A percentile compares a stretch with the other conserved stretches of the same genome.
These are phyloP conservation scores for Campylomormyrus numenius DNA, from an alignment of 2,113 vertebrate genomes.

Conservation along the genomic window DNA sequence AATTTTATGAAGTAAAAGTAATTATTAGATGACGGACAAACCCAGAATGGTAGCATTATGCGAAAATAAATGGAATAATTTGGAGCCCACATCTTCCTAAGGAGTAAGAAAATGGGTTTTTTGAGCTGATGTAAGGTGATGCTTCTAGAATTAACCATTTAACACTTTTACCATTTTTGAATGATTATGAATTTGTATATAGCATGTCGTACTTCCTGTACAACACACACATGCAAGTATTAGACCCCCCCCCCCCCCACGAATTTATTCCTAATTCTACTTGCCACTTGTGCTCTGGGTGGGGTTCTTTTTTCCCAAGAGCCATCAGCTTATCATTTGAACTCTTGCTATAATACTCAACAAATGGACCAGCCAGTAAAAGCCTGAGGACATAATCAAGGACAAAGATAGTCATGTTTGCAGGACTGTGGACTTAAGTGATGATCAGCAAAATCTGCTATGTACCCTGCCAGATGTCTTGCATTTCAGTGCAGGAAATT, in stretches of 20 bases:
- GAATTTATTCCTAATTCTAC: background rate
- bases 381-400: background rate
- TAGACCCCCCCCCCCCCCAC: background rate
- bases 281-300: background rate
- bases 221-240: background rate
- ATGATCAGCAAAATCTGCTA: background rate
- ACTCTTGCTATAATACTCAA: background rate
- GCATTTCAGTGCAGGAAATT: background rate
- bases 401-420: background rate
- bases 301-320: background rate
- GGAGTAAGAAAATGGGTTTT: background rate
- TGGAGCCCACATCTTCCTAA: background rate
- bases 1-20: background rate
- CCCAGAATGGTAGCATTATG: background rate
- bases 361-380: background rate
- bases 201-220: background rate
- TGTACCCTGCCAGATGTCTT: background rate
- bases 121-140: background rate
- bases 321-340: background rate
- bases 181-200: background rate
- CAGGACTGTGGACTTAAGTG: background rate
- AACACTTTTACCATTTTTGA: background rate
- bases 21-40: background rate
- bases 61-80: background rate
- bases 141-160: background rate